A percentile compares a stretch with the other conserved stretches of the same genome.
Evolutionary conservation across 2,888 invertebrate genomes (phyloP).

Genomic region (Stenolophus ochropezus): DNA sequence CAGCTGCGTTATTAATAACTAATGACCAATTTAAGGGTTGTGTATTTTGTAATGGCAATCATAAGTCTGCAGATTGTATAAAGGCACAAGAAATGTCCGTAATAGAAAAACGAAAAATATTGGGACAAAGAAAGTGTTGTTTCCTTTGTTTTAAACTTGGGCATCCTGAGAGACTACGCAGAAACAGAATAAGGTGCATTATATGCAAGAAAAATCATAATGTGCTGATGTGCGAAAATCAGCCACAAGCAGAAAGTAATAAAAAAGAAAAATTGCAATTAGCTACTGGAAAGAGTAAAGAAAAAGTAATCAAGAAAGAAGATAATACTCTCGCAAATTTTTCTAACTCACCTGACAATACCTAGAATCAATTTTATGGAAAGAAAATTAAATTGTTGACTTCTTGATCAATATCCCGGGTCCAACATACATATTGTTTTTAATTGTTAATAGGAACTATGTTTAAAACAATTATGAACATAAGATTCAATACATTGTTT

Average conservation of each 20-base stretch:
- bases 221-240: background rate
- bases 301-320: background rate
- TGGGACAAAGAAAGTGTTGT: background rate
- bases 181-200: background rate
- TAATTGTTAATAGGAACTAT: too few relatives aligned
- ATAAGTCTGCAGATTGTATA: background rate
- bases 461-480: too few relatives aligned
- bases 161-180: background rate
- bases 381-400: too few relatives aligned
- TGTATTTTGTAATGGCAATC: background rate
- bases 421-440: too few relatives aligned
- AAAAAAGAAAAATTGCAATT: background rate
- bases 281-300: background rate
- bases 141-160: background rate
- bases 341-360: background rate
- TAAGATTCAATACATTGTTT: too few relatives aligned
- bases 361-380: too few relatives aligned
- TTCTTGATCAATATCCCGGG: too few relatives aligned
- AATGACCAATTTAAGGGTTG: background rate
- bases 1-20: background rate
- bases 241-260: background rate
- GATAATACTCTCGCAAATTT: background rate
- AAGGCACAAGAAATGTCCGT: background rate
- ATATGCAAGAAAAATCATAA: background rate
- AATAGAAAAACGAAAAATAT: background rate